Percentiles rank a stretch among this genome's conserved stretches.
Conservation (phyloP, 1,140 invertebrate species). For the Harlomillsia oculata region DNA sequence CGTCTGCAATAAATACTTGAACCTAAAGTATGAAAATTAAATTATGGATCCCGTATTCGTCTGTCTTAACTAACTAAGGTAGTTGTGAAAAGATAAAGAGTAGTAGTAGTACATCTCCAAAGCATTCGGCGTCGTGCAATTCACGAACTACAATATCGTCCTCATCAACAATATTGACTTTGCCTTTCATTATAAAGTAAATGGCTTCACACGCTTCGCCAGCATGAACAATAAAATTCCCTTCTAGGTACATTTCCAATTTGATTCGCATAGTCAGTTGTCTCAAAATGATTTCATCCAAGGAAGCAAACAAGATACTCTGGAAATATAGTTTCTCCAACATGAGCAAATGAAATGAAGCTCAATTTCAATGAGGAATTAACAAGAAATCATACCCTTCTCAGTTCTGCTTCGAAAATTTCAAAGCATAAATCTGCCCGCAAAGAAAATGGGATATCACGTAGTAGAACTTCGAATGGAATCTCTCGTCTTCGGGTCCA, state of each 20-base stretch:
- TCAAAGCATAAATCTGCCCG: slow-evolving; percentile 27
- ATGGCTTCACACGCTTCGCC: slow-evolving; percentile 29
- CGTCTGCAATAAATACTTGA: too few species aligned
- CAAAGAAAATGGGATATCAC: slow-evolving; percentile 28
- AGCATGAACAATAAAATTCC: slow-evolving; percentile 23
- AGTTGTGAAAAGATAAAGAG: too few species aligned
- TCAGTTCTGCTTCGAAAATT: slow-evolving; percentile 28
- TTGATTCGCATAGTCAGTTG: slow-evolving; percentile 26
- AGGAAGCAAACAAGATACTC: slow-evolving; percentile 19
- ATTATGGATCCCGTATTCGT: too few species aligned
- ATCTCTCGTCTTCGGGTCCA: too few species aligned
- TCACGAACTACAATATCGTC: slow-evolving; percentile 31
- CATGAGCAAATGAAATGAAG: not conserved
- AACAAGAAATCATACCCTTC: slow-evolving; percentile 19
- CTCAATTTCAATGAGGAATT: not conserved
- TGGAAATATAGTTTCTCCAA: slow-evolving; percentile 8
- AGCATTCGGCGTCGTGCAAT: slow-evolving; percentile 31
- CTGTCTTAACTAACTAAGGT: too few species aligned
- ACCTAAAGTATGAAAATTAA: too few species aligned
- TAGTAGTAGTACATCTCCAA: slow-evolving; percentile 35
- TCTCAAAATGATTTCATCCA: slow-evolving; percentile 28
- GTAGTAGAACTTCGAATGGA: too few species aligned
- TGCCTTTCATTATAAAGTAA: slow-evolving; percentile 32
- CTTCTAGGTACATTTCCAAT: slow-evolving; percentile 27
- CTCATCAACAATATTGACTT: slow-evolving; percentile 32